These are phyloP conservation scores for Zonitis immaculata DNA, from an alignment of 2,888 invertebrate species.

Conservation along the genomic window DNA sequence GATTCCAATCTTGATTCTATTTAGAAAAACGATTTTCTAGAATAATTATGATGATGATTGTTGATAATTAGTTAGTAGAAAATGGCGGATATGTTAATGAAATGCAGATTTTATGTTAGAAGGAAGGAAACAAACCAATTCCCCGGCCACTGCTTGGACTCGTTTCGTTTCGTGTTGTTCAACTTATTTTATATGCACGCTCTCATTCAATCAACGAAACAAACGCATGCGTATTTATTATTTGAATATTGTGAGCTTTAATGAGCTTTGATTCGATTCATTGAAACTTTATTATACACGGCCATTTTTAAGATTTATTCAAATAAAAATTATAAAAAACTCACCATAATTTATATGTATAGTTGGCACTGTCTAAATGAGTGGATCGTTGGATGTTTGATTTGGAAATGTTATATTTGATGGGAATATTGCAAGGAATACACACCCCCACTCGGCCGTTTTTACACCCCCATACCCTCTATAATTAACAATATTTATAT, in stretches of 20 bases:
- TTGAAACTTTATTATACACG: background rate
- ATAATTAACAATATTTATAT: slow-evolving; percentile 14
- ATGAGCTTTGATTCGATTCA: slow-evolving; percentile 28
- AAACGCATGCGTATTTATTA: slow-evolving; percentile 42
- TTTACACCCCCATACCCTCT: slow-evolving; percentile 18
- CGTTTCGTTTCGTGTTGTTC: slow-evolving; percentile 2
- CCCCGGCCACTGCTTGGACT: slow-evolving; percentile 40
- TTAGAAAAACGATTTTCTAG: background rate
- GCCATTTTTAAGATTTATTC: background rate
- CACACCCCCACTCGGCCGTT: slow-evolving; percentile 15
- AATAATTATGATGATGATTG: slow-evolving; percentile 6
- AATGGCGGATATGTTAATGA: slow-evolving; percentile 39
- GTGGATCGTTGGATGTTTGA: too few species aligned
- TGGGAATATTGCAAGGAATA: too few species aligned
- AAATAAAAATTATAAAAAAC: too few species aligned
- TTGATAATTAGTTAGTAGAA: slow-evolving; percentile 30
- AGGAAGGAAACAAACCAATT: slow-evolving; percentile 47
- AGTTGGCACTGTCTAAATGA: too few species aligned
- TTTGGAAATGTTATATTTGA: slow-evolving; percentile 12
- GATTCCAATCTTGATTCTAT: background rate
- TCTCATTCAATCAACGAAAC: slow-evolving; percentile 38
- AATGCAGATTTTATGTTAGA: slow-evolving; percentile 40
- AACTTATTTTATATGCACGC: slow-evolving; percentile 24
- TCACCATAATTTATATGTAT: too few species aligned
- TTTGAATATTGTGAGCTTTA: slow-evolving; percentile 36